Conservation (phyloP, 2,888 invertebrate species). For the Parnassius apollo region DNA sequence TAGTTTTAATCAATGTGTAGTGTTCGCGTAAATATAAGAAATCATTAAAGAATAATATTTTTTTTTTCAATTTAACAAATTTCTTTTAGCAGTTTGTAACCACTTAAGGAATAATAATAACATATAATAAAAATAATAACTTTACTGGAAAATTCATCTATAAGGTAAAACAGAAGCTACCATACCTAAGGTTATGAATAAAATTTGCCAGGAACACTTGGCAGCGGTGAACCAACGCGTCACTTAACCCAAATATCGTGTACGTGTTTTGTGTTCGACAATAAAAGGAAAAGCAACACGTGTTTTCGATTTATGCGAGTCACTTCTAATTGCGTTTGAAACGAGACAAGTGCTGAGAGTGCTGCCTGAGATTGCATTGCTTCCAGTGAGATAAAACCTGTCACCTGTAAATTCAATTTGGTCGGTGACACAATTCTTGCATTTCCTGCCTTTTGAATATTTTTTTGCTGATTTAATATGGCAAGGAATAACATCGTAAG, state of each 20-base stretch:
- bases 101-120: too few relatives aligned
- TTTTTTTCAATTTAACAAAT: too few relatives aligned
- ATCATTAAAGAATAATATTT: too few relatives aligned
- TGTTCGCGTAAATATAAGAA: too few relatives aligned
- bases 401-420: not conserved
- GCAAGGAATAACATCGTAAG: too few relatives aligned
- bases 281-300: constrained; percentile 20
- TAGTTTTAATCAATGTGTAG: too few relatives aligned
- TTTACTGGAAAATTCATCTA: too few relatives aligned
- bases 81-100: too few relatives aligned
- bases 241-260: constrained; percentile 25
- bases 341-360: not conserved
- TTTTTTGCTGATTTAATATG: constrained; percentile 18
- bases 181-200: constrained; percentile 1
- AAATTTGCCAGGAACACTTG: not conserved
- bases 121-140: too few relatives aligned
- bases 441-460: constrained; percentile 1
- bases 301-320: constrained; percentile 27
- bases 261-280: constrained; percentile 16
- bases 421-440: not conserved
- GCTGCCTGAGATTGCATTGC: not conserved
- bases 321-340: not conserved
- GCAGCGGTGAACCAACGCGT: not conserved
- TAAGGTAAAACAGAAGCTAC: too few relatives aligned
- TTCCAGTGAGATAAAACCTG: not conserved